Conservation (phyloP, 2,113 vertebrate species). For the Orthochromis indermauri region DNA sequence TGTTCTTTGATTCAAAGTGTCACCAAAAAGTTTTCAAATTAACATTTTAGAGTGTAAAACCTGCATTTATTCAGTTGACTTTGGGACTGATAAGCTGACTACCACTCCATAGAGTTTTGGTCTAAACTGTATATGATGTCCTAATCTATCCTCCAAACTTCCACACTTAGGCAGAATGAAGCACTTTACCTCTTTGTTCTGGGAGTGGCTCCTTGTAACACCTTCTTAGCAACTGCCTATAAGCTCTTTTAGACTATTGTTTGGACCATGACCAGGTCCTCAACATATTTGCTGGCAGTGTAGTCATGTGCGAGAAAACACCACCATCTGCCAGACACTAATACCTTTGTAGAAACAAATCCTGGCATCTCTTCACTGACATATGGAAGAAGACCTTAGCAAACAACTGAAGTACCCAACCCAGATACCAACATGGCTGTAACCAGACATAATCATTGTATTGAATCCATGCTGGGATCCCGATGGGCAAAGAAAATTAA, state of each 20-base stretch:
- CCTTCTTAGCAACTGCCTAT: background rate
- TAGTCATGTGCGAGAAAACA: background rate
- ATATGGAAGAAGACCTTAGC: background rate
- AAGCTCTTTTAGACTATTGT: background rate
- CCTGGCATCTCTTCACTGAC: background rate
- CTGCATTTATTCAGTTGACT: background rate
- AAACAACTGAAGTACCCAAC: background rate
- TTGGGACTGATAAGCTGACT: background rate
- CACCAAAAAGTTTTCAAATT: background rate
- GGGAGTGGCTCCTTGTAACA: background rate
- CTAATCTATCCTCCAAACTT: background rate
- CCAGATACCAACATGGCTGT: background rate
- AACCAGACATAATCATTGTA: background rate
- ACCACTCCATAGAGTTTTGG: background rate
- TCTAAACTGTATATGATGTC: background rate
- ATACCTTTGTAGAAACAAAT: background rate
- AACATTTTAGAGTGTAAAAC: background rate
- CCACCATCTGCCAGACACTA: background rate
- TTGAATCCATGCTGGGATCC: background rate
- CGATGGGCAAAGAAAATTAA: background rate
- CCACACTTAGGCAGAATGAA: background rate
- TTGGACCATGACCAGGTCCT: background rate
- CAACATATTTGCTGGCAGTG: background rate
- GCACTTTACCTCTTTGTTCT: background rate
- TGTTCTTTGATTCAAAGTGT: background rate